Base-by-base conservation (phyloP, 2,797 vertebrate species). In the Champsocephalus esox region DNA sequence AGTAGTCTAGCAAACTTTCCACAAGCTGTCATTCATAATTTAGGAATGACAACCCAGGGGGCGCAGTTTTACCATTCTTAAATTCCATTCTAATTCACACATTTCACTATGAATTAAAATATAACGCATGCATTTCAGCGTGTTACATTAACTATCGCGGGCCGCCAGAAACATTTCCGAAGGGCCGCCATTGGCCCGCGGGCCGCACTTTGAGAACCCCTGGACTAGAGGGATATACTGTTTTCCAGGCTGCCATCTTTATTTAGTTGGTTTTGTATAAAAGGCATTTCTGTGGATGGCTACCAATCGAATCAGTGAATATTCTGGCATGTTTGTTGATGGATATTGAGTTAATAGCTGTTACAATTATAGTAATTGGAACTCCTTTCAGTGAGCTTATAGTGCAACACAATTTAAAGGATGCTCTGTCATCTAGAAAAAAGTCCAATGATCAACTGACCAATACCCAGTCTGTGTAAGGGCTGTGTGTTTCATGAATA, bases 401-500 rank as follows among this genome's bases (percentile, higher is more conserved):
- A 28, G 45, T 49, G 34, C 13, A 49, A 41, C 56, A 9, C 17
- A 10, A 54, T 14, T 24, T 57, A 34, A 65, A 70, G 45, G 28
- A 17, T 46, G 17, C 8, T 45, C 12, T 16, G 19, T 58, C 17
- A 51, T 45, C 17, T 13, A 21, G 13, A 28, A 50, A 50, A 50
- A 12, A 57, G 4, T 19, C 19, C 19, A 13, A 16, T 1, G 4
- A 32, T 54, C 45, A 51, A 16, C 13, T 3, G 34, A 55, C 13
- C 11, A 46, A 44, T 55, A 54, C 19, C 9, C 24, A 50, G 17
- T 59, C 43, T 68, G n/a, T 16, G 28, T 13, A 51, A n/a, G 34
- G 50, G 12, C 49, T 51, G 11, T 73, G 5, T 66, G 5, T 66
- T 28, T 50, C 32, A 49, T 17, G 38, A 67, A 13, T 71, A 57